phyloP scores from a whole-genome alignment of 2,888 invertebrate species.

The Pyrgus malvae region DNA sequence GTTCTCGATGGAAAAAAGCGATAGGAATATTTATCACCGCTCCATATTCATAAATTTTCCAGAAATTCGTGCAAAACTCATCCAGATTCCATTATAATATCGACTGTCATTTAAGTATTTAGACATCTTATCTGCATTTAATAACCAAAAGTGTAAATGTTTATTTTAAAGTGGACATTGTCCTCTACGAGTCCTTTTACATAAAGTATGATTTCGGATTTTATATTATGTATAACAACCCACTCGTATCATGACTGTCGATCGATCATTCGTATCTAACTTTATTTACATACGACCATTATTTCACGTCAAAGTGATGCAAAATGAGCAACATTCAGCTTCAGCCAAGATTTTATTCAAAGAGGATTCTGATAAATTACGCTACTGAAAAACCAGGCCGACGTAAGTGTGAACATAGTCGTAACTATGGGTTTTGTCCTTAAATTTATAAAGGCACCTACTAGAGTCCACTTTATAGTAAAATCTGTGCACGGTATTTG shows the following conservation, averaged over 20 bases:
- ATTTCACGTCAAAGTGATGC: conserved; percentile 23
- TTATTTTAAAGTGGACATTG: too few relatives aligned
- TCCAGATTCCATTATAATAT: too few relatives aligned
- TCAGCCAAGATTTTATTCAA: conserved; percentile 25
- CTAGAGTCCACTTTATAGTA: too few relatives aligned
- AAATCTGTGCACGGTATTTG: too few relatives aligned
- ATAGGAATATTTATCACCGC: conserved; percentile 3
- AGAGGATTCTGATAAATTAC: conserved; percentile 23
- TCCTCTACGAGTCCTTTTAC: too few relatives aligned
- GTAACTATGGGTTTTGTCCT: conserved; percentile 17
- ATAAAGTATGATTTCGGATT: too few relatives aligned
- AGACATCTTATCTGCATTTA: too few relatives aligned
- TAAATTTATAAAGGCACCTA: conserved; percentile 16
- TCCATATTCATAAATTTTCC: neutral
- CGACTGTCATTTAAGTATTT: too few relatives aligned
- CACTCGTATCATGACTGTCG: neutral
- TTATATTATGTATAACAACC: neutral
- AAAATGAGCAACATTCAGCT: conserved; percentile 27
- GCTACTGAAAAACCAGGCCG: conserved; percentile 15
- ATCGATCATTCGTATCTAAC: conserved; percentile 18
- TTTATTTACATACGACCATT: conserved; percentile 23
- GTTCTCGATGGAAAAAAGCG: conserved; percentile 18
- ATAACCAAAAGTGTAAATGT: too few relatives aligned
- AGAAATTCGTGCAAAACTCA: too few relatives aligned
- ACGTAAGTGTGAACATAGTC: conserved; percentile 23